These are phyloP conservation scores for Eilema griseolum DNA, from an alignment of 2,888 invertebrate genomes.

Conservation along the genomic window DNA sequence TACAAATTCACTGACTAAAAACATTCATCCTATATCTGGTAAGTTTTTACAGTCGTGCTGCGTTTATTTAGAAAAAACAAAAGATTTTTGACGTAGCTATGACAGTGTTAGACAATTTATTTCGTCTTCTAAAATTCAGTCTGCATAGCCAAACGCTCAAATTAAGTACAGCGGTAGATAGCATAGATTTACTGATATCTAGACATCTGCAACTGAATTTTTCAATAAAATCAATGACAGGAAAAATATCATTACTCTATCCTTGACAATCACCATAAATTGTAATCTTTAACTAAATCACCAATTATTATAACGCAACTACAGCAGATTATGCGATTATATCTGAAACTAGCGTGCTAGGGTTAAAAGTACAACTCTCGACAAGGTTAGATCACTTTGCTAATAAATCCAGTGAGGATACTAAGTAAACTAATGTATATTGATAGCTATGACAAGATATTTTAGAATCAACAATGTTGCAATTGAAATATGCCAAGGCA, in stretches of 20 bases:
- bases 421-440: not conserved
- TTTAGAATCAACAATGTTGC: not conserved
- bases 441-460: slow-evolving; percentile 1
- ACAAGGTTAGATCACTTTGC: slow-evolving; percentile 45
- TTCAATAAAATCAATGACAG: not conserved
- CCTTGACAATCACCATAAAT: slow-evolving; percentile 1
- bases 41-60: not conserved
- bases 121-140: not conserved
- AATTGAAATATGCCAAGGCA: not conserved
- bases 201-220: not conserved
- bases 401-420: slow-evolving; percentile 37
- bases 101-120: not conserved
- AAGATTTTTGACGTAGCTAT: not conserved
- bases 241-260: not conserved
- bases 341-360: slow-evolving; percentile 32
- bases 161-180: too few species aligned
- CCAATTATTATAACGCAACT: not conserved
- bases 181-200: too few species aligned
- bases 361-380: slow-evolving; percentile 30
- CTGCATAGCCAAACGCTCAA: not conserved
- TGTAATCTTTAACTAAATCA: not conserved
- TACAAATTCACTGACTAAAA: not conserved
- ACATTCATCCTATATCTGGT: not conserved
- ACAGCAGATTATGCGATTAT: not conserved
- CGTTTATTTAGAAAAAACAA: not conserved